A percentile compares a stretch with the other conserved stretches of the same genome.
Evolutionary conservation across 2,113 vertebrate species (phyloP).

Genomic region (Dendrocopos noguchii): DNA sequence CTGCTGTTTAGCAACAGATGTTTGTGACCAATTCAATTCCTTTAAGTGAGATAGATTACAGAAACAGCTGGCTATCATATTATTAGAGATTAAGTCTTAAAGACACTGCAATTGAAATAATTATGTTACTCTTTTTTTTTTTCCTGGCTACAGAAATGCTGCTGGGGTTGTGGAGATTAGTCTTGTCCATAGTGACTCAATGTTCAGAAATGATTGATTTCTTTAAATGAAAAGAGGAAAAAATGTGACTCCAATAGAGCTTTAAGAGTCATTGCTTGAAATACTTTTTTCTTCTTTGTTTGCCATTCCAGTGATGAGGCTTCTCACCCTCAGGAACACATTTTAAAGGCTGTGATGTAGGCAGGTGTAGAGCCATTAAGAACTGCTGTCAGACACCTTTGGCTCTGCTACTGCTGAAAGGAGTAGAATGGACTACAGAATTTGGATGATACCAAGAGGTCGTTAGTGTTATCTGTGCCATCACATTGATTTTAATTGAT

Average conservation of each 20-base stretch:
- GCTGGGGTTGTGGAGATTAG: background rate
- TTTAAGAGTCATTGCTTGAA: background rate
- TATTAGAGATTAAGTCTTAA: conserved; percentile 65
- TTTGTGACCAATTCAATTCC: conserved; percentile 54
- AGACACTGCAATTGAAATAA: conserved; percentile 64
- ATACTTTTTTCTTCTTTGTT: background rate
- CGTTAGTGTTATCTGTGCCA: background rate
- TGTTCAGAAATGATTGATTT: background rate
- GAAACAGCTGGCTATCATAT: conserved; percentile 59
- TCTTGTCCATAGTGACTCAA: background rate
- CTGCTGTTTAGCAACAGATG: conserved; percentile 46
- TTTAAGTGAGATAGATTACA: conserved; percentile 60
- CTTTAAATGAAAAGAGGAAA: background rate
- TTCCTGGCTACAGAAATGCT: conserved; percentile 7
- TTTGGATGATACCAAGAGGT: background rate
- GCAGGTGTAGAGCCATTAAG: background rate
- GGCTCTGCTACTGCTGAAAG: background rate
- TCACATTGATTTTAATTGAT: background rate
- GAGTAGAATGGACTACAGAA: background rate
- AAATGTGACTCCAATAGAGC: background rate
- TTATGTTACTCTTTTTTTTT: background rate
- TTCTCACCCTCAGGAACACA: background rate
- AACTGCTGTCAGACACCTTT: background rate
- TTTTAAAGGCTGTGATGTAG: background rate
- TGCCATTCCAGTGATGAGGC: background rate